These are phyloP conservation scores for Blastomussa wellsi DNA, from an alignment of 92 coral and sea anemone genomes.

Conservation along the genomic window DNA sequence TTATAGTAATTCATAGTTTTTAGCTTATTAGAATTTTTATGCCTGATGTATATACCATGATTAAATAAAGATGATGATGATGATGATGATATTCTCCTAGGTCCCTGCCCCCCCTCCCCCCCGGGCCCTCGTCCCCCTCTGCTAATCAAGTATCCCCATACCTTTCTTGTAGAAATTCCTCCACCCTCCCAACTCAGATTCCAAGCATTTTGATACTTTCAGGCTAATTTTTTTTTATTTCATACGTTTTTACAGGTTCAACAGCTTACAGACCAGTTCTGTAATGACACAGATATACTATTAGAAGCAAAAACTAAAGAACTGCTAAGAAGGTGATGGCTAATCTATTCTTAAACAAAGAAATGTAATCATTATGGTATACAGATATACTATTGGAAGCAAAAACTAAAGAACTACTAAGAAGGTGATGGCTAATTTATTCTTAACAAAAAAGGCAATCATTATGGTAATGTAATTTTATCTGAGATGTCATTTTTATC, in stretches of 20 bases:
- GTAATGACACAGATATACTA: conserved; percentile 75
- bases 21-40: too few species aligned
- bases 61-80: too few species aligned
- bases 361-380: too few species aligned
- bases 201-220: background rate
- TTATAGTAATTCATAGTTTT: too few species aligned
- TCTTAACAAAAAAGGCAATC: background rate
- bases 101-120: too few species aligned
- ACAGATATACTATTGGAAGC: conserved; percentile 80
- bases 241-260: conserved; percentile 68
- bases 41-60: too few species aligned
- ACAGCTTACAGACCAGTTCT: conserved; percentile 85
- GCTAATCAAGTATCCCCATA: too few species aligned
- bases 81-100: too few species aligned
- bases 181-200: too few species aligned
- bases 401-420: conserved; percentile 89
- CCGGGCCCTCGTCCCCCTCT: too few species aligned
- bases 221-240: background rate
- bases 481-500: background rate
- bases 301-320: conserved; percentile 89
- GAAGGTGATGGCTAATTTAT: conserved; percentile 56
- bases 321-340: conserved; percentile 74
- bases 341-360: background rate
- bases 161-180: too few species aligned
- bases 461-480: background rate